Conservation (phyloP, 2,797 vertebrate genomes). For the Rhabdophis nuchalis region DNA sequence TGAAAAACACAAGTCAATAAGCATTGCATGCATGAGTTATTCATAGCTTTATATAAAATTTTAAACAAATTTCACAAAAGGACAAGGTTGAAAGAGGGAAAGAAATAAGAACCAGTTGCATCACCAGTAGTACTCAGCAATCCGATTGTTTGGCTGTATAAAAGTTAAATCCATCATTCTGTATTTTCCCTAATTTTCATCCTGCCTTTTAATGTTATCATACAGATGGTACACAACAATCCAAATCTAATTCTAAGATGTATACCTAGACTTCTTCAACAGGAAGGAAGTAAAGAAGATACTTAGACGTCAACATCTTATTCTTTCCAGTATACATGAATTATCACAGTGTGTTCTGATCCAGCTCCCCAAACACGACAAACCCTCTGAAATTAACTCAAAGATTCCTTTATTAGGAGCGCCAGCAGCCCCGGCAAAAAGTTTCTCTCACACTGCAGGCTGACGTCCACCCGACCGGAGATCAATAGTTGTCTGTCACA, state of each 20-base stretch:
- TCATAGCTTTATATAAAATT: slow-evolving; percentile 69
- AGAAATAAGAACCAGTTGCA: slow-evolving; percentile 52
- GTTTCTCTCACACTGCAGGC: too few relatives aligned
- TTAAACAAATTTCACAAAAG: slow-evolving; percentile 66
- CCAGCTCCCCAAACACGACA: too few relatives aligned
- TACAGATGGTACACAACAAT: neutral
- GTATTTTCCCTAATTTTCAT: slow-evolving; percentile 39
- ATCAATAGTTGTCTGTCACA: too few relatives aligned
- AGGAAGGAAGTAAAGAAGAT: neutral
- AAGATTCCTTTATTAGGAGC: too few relatives aligned
- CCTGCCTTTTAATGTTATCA: slow-evolving; percentile 30
- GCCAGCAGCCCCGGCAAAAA: too few relatives aligned
- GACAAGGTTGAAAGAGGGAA: slow-evolving; percentile 53
- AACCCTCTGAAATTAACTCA: too few relatives aligned
- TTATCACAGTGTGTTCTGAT: neutral
- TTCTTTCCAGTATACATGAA: neutral
- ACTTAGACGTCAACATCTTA: neutral
- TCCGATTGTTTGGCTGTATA: slow-evolving; percentile 44
- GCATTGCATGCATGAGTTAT: slow-evolving; percentile 67
- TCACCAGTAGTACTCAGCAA: slow-evolving; percentile 58
- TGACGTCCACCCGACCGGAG: too few relatives aligned
- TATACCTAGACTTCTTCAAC: neutral
- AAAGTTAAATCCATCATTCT: slow-evolving; percentile 41
- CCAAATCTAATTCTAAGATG: neutral
- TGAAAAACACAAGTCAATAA: slow-evolving; percentile 69